Percentiles rank a stretch among this genome's conserved stretches.
These are phyloP conservation scores for Alca torda DNA, from an alignment of 2,797 vertebrate species.

Conservation along the genomic window DNA sequence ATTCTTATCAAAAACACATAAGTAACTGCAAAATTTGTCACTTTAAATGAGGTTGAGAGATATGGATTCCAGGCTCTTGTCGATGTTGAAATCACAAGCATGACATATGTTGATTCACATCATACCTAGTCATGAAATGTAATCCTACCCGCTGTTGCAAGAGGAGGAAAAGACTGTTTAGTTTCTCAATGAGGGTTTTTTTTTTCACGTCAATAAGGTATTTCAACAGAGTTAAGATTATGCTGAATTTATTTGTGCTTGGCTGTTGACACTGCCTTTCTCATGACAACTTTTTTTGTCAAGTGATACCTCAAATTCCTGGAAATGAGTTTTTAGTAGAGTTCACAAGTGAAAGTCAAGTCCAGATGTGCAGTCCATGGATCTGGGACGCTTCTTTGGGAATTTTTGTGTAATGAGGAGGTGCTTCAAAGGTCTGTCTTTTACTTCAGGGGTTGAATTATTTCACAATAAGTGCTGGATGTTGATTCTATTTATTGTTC, in stretches of 20 bases:
- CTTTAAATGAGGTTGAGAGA: background rate
- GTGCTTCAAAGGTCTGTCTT: background rate
- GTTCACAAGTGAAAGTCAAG: background rate
- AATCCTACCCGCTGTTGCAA: background rate
- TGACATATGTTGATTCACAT: background rate
- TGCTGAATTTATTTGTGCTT: background rate
- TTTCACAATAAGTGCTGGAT: background rate
- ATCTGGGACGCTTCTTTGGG: background rate
- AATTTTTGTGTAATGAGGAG: background rate
- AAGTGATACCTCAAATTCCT: background rate
- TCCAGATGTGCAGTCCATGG: background rate
- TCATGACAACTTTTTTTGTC: background rate
- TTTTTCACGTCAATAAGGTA: background rate
- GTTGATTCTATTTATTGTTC: background rate
- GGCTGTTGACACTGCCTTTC: background rate
- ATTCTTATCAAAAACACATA: background rate
- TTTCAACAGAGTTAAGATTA: background rate
- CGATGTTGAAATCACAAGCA: constrained; percentile 16
- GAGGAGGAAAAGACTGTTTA: background rate
- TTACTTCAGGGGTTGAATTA: background rate
- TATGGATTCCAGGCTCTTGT: background rate
- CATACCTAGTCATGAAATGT: background rate
- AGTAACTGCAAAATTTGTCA: background rate
- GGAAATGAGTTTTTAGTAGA: background rate
- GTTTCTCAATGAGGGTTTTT: background rate